A percentile compares a stretch with the other conserved stretches of the same genome.
Conservation (phyloP, 2,113 vertebrate species). For the Loxodonta africana region DNA sequence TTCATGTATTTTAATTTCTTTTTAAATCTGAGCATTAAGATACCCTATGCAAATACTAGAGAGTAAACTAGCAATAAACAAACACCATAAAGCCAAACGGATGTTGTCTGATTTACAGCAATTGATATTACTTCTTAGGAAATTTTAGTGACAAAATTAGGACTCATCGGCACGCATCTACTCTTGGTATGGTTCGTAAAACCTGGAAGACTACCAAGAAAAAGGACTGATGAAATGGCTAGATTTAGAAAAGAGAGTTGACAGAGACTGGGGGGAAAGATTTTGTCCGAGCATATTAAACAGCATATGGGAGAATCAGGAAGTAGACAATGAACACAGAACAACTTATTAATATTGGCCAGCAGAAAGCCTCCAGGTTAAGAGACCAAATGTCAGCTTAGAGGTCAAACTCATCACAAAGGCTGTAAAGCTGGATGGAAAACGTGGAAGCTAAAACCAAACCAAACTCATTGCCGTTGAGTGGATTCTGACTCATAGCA, state of each 20-base stretch:
- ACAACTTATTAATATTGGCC: not conserved
- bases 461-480: no score
- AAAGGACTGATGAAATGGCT: not conserved
- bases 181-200: constrained; percentile 8
- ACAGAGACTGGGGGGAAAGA: not conserved
- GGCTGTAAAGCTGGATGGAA: not conserved
- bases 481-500: no score
- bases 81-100: constrained; percentile 22
- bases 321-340: not conserved
- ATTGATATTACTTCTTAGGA: not conserved
- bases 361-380: not conserved
- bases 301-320: not conserved
- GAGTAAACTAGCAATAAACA: constrained; percentile 20
- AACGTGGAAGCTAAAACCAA: not conserved
- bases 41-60: not conserved
- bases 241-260: not conserved
- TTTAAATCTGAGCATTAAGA: constrained; percentile 20
- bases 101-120: not conserved
- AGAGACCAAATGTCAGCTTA: not conserved
- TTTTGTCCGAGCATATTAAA: not conserved
- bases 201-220: not conserved
- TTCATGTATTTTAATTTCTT: not conserved
- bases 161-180: not conserved
- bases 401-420: not conserved
- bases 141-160: constrained; percentile 45